Evolutionary conservation across 2,113 vertebrate genomes (phyloP).

Genomic region (Aegypius monachus): DNA sequence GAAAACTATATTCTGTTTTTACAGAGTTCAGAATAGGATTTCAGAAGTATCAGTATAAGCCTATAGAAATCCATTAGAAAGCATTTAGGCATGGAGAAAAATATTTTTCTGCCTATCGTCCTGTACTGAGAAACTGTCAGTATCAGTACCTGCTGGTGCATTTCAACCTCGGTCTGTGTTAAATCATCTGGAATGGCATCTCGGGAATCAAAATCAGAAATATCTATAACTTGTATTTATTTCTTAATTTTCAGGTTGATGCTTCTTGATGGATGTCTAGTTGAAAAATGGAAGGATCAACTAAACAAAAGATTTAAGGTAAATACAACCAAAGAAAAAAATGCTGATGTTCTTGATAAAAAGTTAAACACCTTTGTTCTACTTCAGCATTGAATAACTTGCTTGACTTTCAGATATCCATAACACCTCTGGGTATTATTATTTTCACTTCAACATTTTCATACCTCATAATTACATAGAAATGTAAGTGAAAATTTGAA

Average conservation of each 20-base stretch:
- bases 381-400: not conserved
- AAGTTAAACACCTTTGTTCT: not conserved
- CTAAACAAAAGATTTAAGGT: slow-evolving; percentile 80
- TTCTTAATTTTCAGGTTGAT: slow-evolving; percentile 72
- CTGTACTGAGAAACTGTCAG: not conserved
- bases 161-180: not conserved
- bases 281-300: slow-evolving; percentile 83
- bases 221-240: not conserved
- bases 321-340: slow-evolving; percentile 15
- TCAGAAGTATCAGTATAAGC: not conserved
- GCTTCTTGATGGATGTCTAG: slow-evolving; percentile 82
- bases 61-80: not conserved
- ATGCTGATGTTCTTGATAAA: not conserved
- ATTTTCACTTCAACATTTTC: not conserved
- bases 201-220: not conserved
- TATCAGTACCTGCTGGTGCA: not conserved
- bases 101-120: not conserved
- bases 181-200: not conserved
- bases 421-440: not conserved
- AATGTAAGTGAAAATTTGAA: not conserved
- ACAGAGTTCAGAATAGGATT: not conserved
- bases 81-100: not conserved
- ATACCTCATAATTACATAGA: not conserved
- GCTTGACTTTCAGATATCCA: not conserved
- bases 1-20: not conserved